Evolutionary conservation across 2,797 vertebrate species (phyloP), one percentile per base, ranked within the genome.

Genomic region (Molossus molossus): DNA sequence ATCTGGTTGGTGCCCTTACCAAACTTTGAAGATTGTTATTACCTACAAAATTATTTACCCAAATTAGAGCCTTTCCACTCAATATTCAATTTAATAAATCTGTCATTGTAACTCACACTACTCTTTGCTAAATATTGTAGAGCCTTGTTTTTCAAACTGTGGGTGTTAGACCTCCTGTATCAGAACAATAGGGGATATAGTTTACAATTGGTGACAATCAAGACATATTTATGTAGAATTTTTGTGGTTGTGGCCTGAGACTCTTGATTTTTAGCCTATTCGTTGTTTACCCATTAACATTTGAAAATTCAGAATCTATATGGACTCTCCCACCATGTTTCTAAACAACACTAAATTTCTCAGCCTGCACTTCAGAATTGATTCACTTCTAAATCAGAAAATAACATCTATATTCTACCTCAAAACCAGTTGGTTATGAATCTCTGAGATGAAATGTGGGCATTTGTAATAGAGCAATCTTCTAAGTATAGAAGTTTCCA

Each of bases 271-370:
- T 81, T 95, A 94, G 55, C 0, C 27, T 23, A 72, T 53, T 60
- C 23, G 2, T 33, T 70, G 69, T 92, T 81, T 60, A 6, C 10
- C 23, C 53, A 69, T 9, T 87, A 64, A 50, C 62, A 90, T 64
- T 77, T 82, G 55, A 86, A 91, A 86, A 33, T 53, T 25, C 70
- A 70, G 11, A 58, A 92, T 57, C 27, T 67, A 17, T 53, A 55
- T 33, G 18, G 21, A 77, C 62, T 13, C 20, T 18, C 11, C 90
- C 12, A 33, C n/a, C 9, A 40, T 25, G 64, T 86, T 92, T 70
- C 53, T 94, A 53, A 90, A 88, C 23, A 80, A 55, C 3, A 86
- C 5, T 21, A 65, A 3, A 27, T 88, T 95, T 86, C n/a, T 96
- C 48, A 90, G 33, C 1, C 33, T 48, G 87, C 23, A 8, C 12